Evolutionary conservation across 92 coral and sea anemone genomes (phyloP).

Genomic region (Porites evermanni): DNA sequence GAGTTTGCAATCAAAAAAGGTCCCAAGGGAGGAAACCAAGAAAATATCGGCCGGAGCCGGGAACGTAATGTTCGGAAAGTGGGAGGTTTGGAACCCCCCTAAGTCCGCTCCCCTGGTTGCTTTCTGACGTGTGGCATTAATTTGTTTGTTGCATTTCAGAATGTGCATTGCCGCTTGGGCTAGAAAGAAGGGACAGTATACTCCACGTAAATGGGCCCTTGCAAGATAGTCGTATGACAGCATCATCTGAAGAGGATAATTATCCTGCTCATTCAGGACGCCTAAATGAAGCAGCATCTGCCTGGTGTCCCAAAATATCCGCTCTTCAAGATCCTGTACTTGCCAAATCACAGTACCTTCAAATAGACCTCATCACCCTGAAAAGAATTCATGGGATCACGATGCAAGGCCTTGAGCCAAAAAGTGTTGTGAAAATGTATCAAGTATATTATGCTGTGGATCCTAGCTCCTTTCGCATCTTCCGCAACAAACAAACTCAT

Average conservation of each 20-base stretch:
- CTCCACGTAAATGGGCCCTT: no score
- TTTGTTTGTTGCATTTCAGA: no score
- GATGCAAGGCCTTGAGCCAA: neutral
- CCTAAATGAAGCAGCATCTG: neutral
- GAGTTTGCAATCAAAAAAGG: no score
- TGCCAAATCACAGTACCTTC: slow-evolving; percentile 21
- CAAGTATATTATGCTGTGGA: slow-evolving; percentile 13
- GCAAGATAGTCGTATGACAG: neutral
- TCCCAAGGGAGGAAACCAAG: no score
- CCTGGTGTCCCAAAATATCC: slow-evolving; percentile 17
- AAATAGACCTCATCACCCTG: slow-evolving; percentile 15
- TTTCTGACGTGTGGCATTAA: no score
- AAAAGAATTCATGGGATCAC: neutral
- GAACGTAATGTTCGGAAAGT: no score
- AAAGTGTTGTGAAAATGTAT: neutral
- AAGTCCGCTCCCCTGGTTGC: no score
- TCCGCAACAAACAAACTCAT: neutral
- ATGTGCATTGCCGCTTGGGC: no score
- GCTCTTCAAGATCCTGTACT: neutral
- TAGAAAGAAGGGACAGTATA: no score
- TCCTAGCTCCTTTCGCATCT: neutral
- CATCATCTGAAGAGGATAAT: neutral
- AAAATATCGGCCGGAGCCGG: no score
- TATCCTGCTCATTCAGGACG: slow-evolving; percentile 5
- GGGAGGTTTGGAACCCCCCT: no score